These are phyloP conservation scores for Zaprionus vittiger DNA, from an alignment of 1,140 invertebrate species.

Conservation along the genomic window DNA sequence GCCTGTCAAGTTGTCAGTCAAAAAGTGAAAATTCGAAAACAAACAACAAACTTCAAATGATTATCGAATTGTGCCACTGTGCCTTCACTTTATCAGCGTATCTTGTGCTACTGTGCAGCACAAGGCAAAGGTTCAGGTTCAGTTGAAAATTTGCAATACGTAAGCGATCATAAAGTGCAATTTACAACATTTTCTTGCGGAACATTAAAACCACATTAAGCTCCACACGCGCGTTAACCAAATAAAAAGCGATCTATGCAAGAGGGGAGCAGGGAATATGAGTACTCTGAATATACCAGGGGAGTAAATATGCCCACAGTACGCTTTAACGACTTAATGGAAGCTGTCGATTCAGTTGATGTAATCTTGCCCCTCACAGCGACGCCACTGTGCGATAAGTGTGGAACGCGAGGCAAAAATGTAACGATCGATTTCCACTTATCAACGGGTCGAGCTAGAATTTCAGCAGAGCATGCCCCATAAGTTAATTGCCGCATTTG, in stretches of 20 bases:
- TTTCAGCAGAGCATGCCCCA: not conserved
- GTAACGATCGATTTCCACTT: not conserved
- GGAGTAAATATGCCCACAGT: conserved; percentile 24
- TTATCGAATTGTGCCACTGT: not conserved
- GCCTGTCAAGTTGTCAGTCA: conserved; percentile 12
- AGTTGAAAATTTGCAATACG: conserved; percentile 38
- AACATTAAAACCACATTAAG: conserved; percentile 38
- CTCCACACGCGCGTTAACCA: conserved; percentile 48
- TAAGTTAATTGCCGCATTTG: not conserved
- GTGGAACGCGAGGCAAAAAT: not conserved
- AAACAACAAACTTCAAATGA: not conserved
- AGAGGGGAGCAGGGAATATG: not conserved
- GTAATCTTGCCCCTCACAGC: not conserved
- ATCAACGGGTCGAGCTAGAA: not conserved
- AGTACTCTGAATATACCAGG: too few relatives aligned
- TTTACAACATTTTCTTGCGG: conserved; percentile 43
- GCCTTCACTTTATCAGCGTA: not conserved
- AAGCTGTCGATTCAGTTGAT: conserved; percentile 30
- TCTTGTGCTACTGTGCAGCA: conserved; percentile 22
- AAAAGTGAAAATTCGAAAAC: conserved; percentile 19
- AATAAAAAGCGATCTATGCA: conserved; percentile 25
- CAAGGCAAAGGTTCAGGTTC: conserved; percentile 36
- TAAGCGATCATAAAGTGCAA: conserved; percentile 43
- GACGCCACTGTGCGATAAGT: conserved; percentile 2
- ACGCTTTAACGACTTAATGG: conserved; percentile 57